A percentile compares a stretch with the other conserved stretches of the same genome.
phyloP scores from a whole-genome alignment of 2,113 vertebrate genomes.

The Cochlearius cochlearius region DNA sequence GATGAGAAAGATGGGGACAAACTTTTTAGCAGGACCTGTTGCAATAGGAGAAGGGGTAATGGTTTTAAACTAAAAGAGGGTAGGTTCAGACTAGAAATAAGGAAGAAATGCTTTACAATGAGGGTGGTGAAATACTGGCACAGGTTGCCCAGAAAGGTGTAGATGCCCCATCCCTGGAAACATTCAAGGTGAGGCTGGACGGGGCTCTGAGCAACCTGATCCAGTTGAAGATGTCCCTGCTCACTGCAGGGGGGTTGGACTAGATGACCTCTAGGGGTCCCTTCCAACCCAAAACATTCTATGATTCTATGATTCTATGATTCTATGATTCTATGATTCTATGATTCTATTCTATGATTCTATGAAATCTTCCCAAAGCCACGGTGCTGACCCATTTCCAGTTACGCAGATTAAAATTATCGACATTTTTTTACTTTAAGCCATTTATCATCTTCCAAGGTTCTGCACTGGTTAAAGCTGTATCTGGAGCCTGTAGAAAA shows the following conservation, averaged over 20 bases:
- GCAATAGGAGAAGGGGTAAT: neutral
- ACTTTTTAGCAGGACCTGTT: neutral
- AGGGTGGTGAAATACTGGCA: neutral
- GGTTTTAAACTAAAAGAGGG: neutral
- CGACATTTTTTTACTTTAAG: neutral
- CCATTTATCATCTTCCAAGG: neutral
- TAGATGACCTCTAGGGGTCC: neutral
- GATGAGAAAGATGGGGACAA: neutral
- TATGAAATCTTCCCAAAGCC: neutral
- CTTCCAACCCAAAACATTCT: neutral
- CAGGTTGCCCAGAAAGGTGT: neutral
- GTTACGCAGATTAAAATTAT: neutral
- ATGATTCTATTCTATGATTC: neutral
- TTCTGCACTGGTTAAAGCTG: neutral
- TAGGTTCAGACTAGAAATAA: neutral
- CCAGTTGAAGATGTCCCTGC: neutral
- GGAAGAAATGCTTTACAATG: neutral
- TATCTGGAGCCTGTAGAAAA: neutral
- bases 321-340: neutral
- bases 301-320: neutral
- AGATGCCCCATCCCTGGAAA: neutral
- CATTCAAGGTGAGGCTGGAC: neutral
- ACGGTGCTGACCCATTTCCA: neutral
- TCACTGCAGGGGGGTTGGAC: neutral
- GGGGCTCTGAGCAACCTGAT: neutral